Evolutionary conservation across 2,888 invertebrate species (phyloP), one percentile per base, ranked within the genome.

Genomic region (Zygaena filipendulae): DNA sequence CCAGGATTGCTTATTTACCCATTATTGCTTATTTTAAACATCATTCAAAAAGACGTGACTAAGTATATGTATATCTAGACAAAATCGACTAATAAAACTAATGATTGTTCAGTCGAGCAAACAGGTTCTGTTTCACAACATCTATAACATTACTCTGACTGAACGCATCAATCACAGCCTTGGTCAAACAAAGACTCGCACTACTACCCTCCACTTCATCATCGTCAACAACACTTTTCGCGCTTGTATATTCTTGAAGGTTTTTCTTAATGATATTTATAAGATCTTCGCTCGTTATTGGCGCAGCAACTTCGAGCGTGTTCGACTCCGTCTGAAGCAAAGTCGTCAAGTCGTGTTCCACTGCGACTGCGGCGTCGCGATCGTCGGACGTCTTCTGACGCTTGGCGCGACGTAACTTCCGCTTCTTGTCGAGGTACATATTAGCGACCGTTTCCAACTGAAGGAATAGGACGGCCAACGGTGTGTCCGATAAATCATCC

Each of bases 141-240:
- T 79, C 70, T 42, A 89, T 81, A 23, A 87, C 82, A 39, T 82
- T 79, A 25, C 81, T 81, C 47, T 87, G 82, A 49, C 87, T 86
- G 42, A 88, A 79, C 13, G 87, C 81, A 55, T 88, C 85, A 13
- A 90, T 79, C 19, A 90, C 55, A 20, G 81, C 66, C 41, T 77
- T 69, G 11, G 77, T 75, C 16, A 77, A 46, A 36, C 69, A 52
- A 20, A 71, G 47, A 13, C 53, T 61, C 2, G 53, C 47, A 0
- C 68, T 59, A 18, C 60, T 53, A 11, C 66, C 64, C 35, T 77
- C 67, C n/a, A 60, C 49, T 37, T 75, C 63, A 5, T 63, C 60
- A 10, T 64, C 67, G 13, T 64, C 63, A 23, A 48, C 27, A 4
- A 49, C 42, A 5, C 45, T 49, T 2, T 52, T 49, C 1, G 37